These are phyloP conservation scores for Holocentrus rufus DNA, from an alignment of 2,797 vertebrate species.

Conservation along the genomic window DNA sequence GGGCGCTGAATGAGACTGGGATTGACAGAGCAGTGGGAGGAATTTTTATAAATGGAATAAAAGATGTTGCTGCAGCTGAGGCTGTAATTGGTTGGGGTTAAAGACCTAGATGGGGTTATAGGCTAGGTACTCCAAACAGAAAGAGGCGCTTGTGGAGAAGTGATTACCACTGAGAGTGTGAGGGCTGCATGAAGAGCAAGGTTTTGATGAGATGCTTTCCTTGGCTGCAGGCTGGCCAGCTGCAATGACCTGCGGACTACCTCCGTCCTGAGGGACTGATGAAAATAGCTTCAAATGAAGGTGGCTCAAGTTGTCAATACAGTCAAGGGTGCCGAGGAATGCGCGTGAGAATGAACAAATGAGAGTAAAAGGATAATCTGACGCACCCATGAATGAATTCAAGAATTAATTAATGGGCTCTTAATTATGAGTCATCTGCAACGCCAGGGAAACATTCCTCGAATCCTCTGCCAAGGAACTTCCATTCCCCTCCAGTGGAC, in stretches of 20 bases:
- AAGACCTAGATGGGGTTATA: conserved; percentile 35
- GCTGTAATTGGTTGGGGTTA: conserved; percentile 34
- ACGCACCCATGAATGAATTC: conserved; percentile 31
- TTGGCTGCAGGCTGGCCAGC: neutral
- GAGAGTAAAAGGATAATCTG: neutral
- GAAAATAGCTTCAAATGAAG: conserved; percentile 23
- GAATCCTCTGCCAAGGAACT: conserved; percentile 54
- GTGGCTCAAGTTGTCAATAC: conserved; percentile 26
- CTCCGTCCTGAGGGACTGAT: conserved; percentile 3
- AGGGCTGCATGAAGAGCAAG: neutral
- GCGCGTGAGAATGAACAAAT: neutral
- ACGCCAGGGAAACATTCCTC: conserved; percentile 35
- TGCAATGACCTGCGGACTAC: conserved; percentile 14
- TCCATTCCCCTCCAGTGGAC: conserved; percentile 41
- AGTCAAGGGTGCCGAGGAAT: conserved; percentile 1
- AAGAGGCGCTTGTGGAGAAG: conserved; percentile 4
- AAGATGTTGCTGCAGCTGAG: conserved; percentile 20
- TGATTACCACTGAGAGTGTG: conserved; percentile 9
- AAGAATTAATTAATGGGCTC: conserved; percentile 41
- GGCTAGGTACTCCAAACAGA: conserved; percentile 6
- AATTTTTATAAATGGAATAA: conserved; percentile 26
- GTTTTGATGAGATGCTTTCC: conserved; percentile 17
- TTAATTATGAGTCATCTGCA: conserved; percentile 46
- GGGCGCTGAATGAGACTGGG: neutral
- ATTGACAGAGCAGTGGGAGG: conserved; percentile 1